Conservation (phyloP, 2,888 invertebrate genomes). For the Mythimna impura region DNA sequence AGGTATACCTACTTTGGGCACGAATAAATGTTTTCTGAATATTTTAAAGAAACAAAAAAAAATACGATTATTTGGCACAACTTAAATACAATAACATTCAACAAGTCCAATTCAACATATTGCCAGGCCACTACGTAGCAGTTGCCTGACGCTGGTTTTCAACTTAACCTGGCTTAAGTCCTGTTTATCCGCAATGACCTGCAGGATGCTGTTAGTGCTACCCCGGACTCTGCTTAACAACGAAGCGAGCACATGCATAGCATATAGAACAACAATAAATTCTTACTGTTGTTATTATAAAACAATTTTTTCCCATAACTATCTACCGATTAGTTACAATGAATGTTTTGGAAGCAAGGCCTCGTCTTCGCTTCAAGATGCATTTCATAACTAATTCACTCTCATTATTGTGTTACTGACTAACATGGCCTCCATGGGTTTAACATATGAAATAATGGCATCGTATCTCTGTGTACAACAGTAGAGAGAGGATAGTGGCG, state of each 20-base stretch:
- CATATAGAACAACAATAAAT: background rate
- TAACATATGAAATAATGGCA: slow-evolving; percentile 1
- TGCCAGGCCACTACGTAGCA: no score
- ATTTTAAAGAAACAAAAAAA: no score
- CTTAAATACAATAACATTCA: no score
- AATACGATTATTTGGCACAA: no score
- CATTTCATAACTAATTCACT: slow-evolving; percentile 43
- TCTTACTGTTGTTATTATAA: background rate
- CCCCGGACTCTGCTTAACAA: background rate
- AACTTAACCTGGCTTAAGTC: no score
- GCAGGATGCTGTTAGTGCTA: no score
- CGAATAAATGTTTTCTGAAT: no score
- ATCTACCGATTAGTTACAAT: background rate
- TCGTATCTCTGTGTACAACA: background rate
- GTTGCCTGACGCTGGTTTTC: no score
- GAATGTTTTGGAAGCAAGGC: slow-evolving; percentile 19
- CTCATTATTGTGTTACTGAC: slow-evolving; percentile 41
- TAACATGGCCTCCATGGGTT: slow-evolving; percentile 21
- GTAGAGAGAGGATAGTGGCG: background rate
- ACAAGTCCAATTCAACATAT: no score
- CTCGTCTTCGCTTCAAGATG: background rate
- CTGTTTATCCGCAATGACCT: no score
- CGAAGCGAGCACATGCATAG: no score
- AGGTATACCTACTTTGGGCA: no score
- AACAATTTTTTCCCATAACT: slow-evolving; percentile 17